These are phyloP conservation scores for Chelon labrosus DNA, from an alignment of 2,797 vertebrate genomes.

Conservation along the genomic window DNA sequence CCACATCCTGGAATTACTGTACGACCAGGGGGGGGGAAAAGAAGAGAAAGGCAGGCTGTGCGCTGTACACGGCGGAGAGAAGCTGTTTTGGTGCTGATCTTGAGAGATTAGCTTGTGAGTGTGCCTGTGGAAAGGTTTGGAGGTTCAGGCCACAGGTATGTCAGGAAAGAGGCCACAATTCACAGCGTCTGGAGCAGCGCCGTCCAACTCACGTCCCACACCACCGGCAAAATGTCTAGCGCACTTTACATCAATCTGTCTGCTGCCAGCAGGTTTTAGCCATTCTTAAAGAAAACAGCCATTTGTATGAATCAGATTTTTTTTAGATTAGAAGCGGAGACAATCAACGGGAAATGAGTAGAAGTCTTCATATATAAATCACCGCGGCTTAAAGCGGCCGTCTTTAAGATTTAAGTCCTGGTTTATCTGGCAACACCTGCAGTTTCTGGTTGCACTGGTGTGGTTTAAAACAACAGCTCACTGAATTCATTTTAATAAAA, in stretches of 20 bases:
- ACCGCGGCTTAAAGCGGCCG: constrained; percentile 43
- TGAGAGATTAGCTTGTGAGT: constrained; percentile 73
- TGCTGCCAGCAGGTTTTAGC: constrained; percentile 75
- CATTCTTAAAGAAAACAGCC: constrained; percentile 62
- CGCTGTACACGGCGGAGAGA: constrained; percentile 61
- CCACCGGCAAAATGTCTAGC: constrained; percentile 61
- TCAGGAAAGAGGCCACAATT: constrained; percentile 83
- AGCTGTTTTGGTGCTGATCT: constrained; percentile 72
- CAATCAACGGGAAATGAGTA: constrained; percentile 59
- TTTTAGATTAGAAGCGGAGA: constrained; percentile 31
- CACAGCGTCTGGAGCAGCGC: constrained; percentile 75
- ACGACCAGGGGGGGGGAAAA: constrained; percentile 57
- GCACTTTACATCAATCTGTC: constrained; percentile 76
- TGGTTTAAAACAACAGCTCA: too few relatives aligned
- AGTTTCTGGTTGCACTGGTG: too few relatives aligned
- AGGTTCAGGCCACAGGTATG: constrained; percentile 85
- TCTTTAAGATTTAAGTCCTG: too few relatives aligned
- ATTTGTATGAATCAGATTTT: constrained; percentile 41
- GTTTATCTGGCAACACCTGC: too few relatives aligned
- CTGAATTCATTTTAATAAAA: too few relatives aligned
- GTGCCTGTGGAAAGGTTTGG: constrained; percentile 80
- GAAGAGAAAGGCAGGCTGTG: constrained; percentile 55
- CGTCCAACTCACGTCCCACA: constrained; percentile 80
- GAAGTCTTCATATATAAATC: constrained; percentile 58
- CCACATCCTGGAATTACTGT: constrained; percentile 75